Evolutionary conservation across 2,888 invertebrate genomes (phyloP).

Genomic region (Cancer borealis): DNA sequence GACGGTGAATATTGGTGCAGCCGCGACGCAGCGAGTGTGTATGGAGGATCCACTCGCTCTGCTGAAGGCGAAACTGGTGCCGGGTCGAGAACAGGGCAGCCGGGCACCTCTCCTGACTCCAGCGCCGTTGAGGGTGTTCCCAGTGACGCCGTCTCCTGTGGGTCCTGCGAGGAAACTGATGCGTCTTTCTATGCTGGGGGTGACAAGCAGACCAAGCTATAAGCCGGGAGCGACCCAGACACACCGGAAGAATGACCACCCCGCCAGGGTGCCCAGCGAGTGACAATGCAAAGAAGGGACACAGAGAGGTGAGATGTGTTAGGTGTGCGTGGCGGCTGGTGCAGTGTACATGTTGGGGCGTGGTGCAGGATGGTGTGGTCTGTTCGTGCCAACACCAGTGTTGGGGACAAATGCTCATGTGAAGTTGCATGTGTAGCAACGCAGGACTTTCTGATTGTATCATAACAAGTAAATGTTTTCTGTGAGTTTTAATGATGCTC

Average conservation of each 20-base stretch:
- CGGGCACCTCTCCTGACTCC: conserved; percentile 61
- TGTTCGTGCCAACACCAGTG: background rate
- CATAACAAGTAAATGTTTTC: conserved; percentile 43
- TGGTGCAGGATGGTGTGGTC: background rate
- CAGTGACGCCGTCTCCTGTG: conserved; percentile 67
- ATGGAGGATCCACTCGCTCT: conserved; percentile 76
- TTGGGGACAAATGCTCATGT: conserved; percentile 37
- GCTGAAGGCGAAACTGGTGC: conserved; percentile 64
- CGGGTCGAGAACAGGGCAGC: conserved; percentile 50
- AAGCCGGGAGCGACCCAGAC: conserved; percentile 42
- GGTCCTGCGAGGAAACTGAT: conserved; percentile 70
- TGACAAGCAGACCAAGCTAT: conserved; percentile 76
- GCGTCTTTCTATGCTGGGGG: conserved; percentile 70
- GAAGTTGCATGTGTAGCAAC: conserved; percentile 11
- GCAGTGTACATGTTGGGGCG: background rate
- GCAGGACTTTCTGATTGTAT: background rate
- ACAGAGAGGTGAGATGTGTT: background rate
- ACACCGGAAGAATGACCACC: background rate
- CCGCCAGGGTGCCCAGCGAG: background rate
- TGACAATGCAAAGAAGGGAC: conserved; percentile 15
- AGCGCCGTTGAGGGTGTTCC: conserved; percentile 63
- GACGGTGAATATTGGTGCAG: conserved; percentile 73
- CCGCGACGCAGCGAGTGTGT: conserved; percentile 71
- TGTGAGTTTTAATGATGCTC: conserved; percentile 41
- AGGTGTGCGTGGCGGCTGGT: background rate